These are phyloP conservation scores for Phodopus roborovskii DNA, from an alignment of 2,113 vertebrate species.

Conservation along the genomic window DNA sequence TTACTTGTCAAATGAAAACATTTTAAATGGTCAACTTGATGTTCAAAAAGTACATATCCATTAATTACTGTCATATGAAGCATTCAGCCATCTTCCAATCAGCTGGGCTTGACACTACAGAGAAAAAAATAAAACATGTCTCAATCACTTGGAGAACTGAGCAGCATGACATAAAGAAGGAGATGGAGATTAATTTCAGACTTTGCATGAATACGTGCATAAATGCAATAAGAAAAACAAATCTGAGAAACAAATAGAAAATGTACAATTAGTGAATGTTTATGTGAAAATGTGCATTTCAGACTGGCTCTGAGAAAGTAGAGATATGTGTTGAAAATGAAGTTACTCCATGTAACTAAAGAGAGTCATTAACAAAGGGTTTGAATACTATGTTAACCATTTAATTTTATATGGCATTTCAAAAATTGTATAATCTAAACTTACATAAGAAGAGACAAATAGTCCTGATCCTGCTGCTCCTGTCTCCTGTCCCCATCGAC, in stretches of 20 bases:
- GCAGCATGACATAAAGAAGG: neutral
- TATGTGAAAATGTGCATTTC: neutral
- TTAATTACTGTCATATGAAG: neutral
- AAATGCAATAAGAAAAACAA: neutral
- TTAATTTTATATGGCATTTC: neutral
- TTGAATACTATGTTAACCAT: slow-evolving; percentile 7
- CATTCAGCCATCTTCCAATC: neutral
- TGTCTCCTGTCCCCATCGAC: too few relatives aligned
- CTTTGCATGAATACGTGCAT: neutral
- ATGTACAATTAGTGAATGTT: neutral
- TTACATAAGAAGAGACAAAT: neutral
- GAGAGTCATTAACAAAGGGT: neutral
- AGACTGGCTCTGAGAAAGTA: neutral
- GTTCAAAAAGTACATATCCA: neutral
- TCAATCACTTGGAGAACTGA: neutral
- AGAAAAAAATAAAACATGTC: neutral
- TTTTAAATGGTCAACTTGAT: neutral
- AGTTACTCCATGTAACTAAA: too few relatives aligned
- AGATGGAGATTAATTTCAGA: neutral
- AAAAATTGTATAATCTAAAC: neutral
- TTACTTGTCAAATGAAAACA: neutral
- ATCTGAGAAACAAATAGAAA: neutral
- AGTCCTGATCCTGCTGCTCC: too few relatives aligned
- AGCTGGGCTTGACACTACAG: neutral
- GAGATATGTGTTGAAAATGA: neutral